These are phyloP conservation scores for Mesocentrotus franciscanus DNA, from an alignment of 53 echinoderm and acorn worm species.

Conservation along the genomic window DNA sequence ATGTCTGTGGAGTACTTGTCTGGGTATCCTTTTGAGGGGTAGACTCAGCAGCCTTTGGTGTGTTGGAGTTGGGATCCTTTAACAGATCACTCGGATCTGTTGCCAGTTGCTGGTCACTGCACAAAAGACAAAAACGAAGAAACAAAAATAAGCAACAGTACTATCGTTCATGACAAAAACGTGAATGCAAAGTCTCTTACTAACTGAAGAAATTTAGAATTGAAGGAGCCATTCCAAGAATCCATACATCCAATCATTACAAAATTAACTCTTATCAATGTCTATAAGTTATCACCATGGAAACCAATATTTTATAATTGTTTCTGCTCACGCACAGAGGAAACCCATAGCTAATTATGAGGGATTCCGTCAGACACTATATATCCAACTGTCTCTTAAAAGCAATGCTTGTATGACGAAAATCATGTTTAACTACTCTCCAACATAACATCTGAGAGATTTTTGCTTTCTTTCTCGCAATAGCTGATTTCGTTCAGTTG, in stretches of 20 bases:
- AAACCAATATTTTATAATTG: neutral
- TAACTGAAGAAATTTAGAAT: neutral
- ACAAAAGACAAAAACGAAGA: constrained; percentile 20
- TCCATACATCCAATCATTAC: neutral
- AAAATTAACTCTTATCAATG: neutral
- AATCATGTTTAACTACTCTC: too few species aligned
- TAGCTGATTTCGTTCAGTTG: too few species aligned
- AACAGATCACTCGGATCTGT: neutral
- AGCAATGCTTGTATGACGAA: too few species aligned
- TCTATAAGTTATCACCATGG: neutral
- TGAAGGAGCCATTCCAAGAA: neutral
- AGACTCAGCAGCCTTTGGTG: constrained; percentile 57
- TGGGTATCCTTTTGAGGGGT: constrained; percentile 29
- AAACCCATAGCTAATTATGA: neutral
- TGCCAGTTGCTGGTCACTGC: constrained; percentile 57
- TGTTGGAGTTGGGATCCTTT: constrained; percentile 61
- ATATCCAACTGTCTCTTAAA: too few species aligned
- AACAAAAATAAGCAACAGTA: neutral
- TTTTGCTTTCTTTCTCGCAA: too few species aligned
- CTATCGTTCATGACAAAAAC: neutral
- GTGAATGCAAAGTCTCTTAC: neutral
- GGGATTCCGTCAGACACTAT: neutral
- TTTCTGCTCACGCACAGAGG: neutral
- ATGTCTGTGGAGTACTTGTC: neutral
- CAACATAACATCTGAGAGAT: too few species aligned